These are phyloP conservation scores for Cosmia pyralina DNA, from an alignment of 2,888 invertebrate species.

Conservation along the genomic window DNA sequence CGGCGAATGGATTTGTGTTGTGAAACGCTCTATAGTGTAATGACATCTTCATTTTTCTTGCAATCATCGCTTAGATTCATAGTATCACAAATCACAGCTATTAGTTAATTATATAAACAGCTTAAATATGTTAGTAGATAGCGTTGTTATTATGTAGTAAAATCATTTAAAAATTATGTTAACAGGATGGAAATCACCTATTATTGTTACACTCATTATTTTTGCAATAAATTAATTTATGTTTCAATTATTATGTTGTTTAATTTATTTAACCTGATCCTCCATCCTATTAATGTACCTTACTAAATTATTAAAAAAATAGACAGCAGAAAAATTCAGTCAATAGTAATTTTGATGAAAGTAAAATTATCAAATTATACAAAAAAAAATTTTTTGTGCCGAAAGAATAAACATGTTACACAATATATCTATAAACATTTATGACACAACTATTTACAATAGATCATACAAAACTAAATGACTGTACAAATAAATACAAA, in stretches of 20 bases:
- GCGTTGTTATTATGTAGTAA: not conserved
- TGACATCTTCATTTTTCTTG: not conserved
- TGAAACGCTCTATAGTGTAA: no score
- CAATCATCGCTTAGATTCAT: not conserved
- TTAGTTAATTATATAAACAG: not conserved
- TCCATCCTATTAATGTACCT: conserved; percentile 72
- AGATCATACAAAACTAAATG: no score
- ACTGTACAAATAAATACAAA: no score
- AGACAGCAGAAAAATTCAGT: not conserved
- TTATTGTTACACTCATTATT: conserved; percentile 35
- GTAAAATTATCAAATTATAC: not conserved
- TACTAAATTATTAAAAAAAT: not conserved
- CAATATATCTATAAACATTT: no score
- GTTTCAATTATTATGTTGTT: conserved; percentile 54
- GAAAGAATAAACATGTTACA: no score
- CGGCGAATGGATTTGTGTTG: no score
- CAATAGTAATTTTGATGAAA: not conserved
- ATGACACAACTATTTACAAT: no score
- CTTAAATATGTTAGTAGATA: not conserved
- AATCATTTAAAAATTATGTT: conserved; percentile 57
- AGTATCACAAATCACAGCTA: not conserved
- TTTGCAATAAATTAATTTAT: conserved; percentile 47
- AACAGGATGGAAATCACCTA: conserved; percentile 73
- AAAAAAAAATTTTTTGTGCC: no score
- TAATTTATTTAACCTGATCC: conserved; percentile 69